These are phyloP conservation scores for Eupithecia exiguata DNA, from an alignment of 2,888 invertebrate genomes.

Conservation along the genomic window DNA sequence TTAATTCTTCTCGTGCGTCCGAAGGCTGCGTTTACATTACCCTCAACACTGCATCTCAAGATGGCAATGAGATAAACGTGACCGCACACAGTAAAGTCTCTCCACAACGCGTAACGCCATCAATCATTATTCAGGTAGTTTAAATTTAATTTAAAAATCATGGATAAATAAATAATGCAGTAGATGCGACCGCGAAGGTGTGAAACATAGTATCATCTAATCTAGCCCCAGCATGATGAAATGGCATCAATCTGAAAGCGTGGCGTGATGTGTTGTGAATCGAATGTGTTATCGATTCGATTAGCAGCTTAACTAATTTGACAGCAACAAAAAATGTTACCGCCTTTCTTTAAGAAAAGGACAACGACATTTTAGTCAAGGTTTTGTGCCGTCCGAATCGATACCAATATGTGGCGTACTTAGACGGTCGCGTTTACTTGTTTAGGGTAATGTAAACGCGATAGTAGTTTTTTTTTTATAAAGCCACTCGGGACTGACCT, in stretches of 20 bases:
- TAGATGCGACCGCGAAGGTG: neutral
- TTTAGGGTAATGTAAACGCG: slow-evolving; percentile 24
- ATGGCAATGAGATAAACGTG: neutral
- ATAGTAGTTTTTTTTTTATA: slow-evolving; percentile 30
- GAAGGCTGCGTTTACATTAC: slow-evolving; percentile 8
- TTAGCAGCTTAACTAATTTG: neutral
- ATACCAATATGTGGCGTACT: neutral
- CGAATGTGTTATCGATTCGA: neutral
- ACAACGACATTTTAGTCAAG: neutral
- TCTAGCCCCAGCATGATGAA: neutral
- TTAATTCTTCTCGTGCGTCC: slow-evolving; percentile 42
- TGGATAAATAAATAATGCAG: neutral
- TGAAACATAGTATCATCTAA: neutral
- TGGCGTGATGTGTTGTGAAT: neutral
- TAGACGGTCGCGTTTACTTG: neutral
- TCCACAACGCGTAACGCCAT: neutral
- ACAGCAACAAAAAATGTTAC: neutral
- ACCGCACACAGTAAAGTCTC: neutral
- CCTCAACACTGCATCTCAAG: neutral
- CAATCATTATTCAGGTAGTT: too few species aligned
- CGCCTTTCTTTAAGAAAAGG: neutral
- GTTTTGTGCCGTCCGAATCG: neutral
- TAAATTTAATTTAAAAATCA: neutral
- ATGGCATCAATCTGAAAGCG: neutral
- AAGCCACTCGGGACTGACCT: slow-evolving; percentile 72